These are phyloP conservation scores for Hassar affinis DNA, from an alignment of 2,113 vertebrate species.

Conservation along the genomic window DNA sequence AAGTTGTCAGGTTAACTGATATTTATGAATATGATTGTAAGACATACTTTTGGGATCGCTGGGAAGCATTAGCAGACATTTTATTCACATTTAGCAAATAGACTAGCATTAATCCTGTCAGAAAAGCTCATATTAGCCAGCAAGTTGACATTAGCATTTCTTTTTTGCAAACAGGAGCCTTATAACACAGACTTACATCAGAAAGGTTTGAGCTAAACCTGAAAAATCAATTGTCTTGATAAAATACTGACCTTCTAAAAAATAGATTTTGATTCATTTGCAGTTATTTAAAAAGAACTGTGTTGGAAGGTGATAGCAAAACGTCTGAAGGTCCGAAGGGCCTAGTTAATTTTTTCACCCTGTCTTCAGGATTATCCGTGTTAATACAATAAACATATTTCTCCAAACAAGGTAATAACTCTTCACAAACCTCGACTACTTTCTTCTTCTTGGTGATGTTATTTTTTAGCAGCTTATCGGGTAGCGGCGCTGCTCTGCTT, in stretches of 20 bases:
- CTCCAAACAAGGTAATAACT: not conserved
- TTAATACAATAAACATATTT: constrained; percentile 2
- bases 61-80: not conserved
- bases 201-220: not conserved
- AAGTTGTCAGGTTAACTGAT: not conserved
- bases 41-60: not conserved
- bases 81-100: not conserved
- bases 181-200: not conserved
- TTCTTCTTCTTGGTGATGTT: constrained; percentile 92
- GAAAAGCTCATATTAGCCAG: not conserved
- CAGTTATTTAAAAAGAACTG: not conserved
- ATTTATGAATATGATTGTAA: not conserved
- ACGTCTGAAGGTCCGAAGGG: not conserved
- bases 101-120: not conserved
- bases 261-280: not conserved
- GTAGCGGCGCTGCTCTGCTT: constrained; percentile 89
- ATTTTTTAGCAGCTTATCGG: constrained; percentile 92
- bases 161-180: not conserved
- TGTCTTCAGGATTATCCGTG: not conserved
- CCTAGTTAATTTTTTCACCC: not conserved
- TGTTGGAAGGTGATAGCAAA: not conserved
- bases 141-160: not conserved
- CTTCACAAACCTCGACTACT: constrained; percentile 79
- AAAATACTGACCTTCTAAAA: not conserved
- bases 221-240: not conserved